Conservation (phyloP, 2,888 invertebrate species). For the Agrilus mali region DNA sequence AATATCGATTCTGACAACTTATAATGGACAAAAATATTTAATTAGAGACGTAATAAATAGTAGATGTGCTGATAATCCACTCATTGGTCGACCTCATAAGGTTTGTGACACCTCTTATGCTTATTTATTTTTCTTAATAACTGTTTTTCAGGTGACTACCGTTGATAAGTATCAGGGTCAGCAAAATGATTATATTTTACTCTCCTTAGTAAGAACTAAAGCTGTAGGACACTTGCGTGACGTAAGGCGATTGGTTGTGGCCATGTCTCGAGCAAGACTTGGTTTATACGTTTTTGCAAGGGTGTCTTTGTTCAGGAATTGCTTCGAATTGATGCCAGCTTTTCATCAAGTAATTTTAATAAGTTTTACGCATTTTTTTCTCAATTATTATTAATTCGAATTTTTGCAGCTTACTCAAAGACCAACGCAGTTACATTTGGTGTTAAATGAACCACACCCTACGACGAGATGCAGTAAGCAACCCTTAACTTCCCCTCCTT, state of each 20-base stretch:
- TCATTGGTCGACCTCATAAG: constrained; percentile 88
- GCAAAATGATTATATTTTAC: constrained; percentile 95
- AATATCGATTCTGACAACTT: constrained; percentile 95
- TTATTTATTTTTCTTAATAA: not conserved
- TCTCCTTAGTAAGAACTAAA: constrained; percentile 90
- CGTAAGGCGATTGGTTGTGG: constrained; percentile 91
- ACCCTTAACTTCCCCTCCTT: constrained; percentile 35
- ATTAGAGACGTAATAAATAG: constrained; percentile 91
- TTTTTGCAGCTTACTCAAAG: constrained; percentile 60
- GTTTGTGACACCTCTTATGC: constrained; percentile 30
- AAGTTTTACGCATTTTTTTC: not conserved
- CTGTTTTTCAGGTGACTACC: constrained; percentile 59
- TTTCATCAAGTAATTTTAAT: constrained; percentile 64
- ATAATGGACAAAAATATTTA: constrained; percentile 97
- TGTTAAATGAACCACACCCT: constrained; percentile 71
- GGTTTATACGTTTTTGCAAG: constrained; percentile 95
- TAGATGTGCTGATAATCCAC: constrained; percentile 86
- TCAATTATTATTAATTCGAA: constrained; percentile 6
- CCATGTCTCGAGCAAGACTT: constrained; percentile 92
- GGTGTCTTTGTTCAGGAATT: constrained; percentile 86
- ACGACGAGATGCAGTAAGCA: constrained; percentile 44
- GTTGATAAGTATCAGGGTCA: constrained; percentile 99
- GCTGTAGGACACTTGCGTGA: constrained; percentile 97
- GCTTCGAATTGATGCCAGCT: constrained; percentile 91
- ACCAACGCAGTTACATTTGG: constrained; percentile 66